Conservation (phyloP, 2,888 invertebrate genomes). For the Microplitis deprimator region DNA sequence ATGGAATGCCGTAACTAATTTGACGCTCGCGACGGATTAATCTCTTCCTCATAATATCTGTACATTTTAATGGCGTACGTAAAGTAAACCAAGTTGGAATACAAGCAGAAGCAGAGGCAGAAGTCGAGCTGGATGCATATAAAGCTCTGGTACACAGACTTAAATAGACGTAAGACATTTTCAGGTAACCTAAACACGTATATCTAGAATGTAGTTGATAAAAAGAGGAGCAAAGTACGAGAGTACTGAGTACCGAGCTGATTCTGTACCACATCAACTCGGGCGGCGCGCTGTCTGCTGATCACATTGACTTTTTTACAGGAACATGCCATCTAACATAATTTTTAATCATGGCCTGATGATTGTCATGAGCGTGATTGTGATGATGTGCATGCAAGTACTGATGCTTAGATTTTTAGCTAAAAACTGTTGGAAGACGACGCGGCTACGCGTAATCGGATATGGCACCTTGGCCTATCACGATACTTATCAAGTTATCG, state of each 20-base stretch:
- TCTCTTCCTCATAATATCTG: slow-evolving; percentile 13
- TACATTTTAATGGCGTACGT: too few species aligned
- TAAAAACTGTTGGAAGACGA: neutral
- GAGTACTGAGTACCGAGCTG: slow-evolving; percentile 5
- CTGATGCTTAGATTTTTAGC: neutral
- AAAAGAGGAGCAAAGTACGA: neutral
- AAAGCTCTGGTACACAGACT: too few species aligned
- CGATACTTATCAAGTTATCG: neutral
- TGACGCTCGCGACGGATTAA: slow-evolving; percentile 30
- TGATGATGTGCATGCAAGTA: neutral
- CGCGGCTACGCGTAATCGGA: neutral
- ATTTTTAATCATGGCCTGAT: slow-evolving; percentile 19
- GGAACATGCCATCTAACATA: too few species aligned
- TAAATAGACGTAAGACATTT: neutral
- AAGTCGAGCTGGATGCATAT: neutral
- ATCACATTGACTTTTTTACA: slow-evolving; percentile 45
- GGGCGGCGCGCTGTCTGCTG: slow-evolving; percentile 52
- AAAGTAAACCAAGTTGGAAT: neutral
- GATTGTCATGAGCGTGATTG: neutral
- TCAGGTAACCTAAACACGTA: slow-evolving; percentile 39
- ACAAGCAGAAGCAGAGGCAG: neutral
- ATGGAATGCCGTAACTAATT: slow-evolving; percentile 40
- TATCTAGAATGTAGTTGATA: neutral
- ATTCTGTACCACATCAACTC: slow-evolving; percentile 25
- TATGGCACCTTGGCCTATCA: neutral